Evolutionary conservation across 2,888 invertebrate species (phyloP).

Genomic region (Venusia cambrica): DNA sequence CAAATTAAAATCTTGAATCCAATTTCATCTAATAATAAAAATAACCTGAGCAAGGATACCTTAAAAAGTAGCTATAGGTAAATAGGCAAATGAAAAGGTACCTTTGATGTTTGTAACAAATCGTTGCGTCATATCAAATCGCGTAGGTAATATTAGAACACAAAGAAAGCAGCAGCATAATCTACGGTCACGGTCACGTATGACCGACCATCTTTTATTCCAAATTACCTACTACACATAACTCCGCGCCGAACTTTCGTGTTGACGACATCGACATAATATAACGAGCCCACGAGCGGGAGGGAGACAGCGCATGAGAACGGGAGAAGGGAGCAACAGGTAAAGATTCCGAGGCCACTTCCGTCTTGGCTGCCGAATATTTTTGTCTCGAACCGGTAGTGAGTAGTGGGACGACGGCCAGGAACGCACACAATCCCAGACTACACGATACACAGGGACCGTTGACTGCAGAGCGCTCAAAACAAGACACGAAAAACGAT

Average conservation of each 20-base stretch:
- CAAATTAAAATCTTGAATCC: slow-evolving; percentile 12
- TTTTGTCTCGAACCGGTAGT: slow-evolving; percentile 81
- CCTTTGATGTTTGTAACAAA: slow-evolving; percentile 10
- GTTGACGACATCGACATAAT: slow-evolving; percentile 44
- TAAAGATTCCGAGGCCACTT: slow-evolving; percentile 82
- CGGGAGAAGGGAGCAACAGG: slow-evolving; percentile 80
- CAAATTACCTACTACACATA: slow-evolving; percentile 64
- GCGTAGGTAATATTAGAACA: slow-evolving; percentile 34
- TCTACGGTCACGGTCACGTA: slow-evolving; percentile 75
- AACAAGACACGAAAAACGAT: slow-evolving; percentile 33
- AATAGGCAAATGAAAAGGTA: too few relatives aligned
- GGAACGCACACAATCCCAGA: slow-evolving; percentile 61
- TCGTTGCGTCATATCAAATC: slow-evolving; percentile 33
- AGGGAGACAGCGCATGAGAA: slow-evolving; percentile 60
- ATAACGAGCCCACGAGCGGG: slow-evolving; percentile 43
- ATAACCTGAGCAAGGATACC: background rate
- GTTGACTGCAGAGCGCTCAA: slow-evolving; percentile 35
- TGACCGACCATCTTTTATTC: slow-evolving; percentile 70
- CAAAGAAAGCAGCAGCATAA: slow-evolving; percentile 65
- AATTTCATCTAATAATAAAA: slow-evolving; percentile 4
- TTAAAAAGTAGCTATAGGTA: background rate
- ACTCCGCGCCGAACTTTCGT: slow-evolving; percentile 55
- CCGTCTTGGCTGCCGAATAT: slow-evolving; percentile 82
- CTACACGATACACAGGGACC: slow-evolving; percentile 41
- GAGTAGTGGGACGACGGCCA: slow-evolving; percentile 79